Evolutionary conservation across 2,113 vertebrate genomes (phyloP).

Genomic region (Ahaetulla prasina): DNA sequence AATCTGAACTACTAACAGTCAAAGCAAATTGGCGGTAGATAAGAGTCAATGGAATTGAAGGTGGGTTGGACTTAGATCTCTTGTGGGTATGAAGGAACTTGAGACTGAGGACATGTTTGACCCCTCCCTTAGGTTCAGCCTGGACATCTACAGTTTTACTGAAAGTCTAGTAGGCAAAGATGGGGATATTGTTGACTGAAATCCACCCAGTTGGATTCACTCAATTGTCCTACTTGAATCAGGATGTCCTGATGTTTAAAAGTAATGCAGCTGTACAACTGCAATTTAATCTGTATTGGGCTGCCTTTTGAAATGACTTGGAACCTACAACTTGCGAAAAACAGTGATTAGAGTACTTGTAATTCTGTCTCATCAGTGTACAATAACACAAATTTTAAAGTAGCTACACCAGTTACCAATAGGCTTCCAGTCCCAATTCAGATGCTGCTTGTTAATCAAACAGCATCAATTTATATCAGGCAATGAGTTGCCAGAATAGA

Average conservation of each 20-base stretch:
- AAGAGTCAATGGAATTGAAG: too few species aligned
- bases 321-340: not conserved
- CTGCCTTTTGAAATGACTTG: not conserved
- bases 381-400: not conserved
- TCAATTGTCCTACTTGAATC: not conserved
- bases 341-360: not conserved
- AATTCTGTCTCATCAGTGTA: not conserved
- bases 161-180: not conserved
- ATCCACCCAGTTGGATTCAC: not conserved
- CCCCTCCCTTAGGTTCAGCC: too few species aligned
- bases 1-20: too few species aligned
- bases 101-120: too few species aligned
- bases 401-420: not conserved
- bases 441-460: not conserved
- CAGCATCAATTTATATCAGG: not conserved
- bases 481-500: not conserved
- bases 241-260: not conserved
- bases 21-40: too few species aligned
- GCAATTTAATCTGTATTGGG: not conserved
- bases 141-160: not conserved
- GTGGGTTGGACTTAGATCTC: too few species aligned
- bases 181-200: not conserved
- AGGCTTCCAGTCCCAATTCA: not conserved
- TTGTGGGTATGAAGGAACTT: too few species aligned
- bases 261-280: not conserved